Evolutionary conservation across 2,797 vertebrate genomes (phyloP), one percentile per base, ranked within the genome.

Genomic region (Anas capensis): DNA sequence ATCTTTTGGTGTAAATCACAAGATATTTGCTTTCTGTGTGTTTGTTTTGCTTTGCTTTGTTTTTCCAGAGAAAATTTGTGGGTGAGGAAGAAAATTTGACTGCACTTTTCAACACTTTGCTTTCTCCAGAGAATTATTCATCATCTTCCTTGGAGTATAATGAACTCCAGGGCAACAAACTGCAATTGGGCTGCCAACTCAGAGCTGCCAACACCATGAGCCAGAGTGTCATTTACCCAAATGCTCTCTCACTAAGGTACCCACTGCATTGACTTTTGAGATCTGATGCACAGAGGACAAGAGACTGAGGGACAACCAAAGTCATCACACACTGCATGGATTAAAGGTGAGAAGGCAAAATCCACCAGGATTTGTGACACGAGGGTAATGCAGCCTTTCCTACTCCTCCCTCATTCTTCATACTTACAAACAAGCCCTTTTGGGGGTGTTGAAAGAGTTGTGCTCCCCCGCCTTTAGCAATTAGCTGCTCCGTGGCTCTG

Each of bases 241-340:
- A 54, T 7, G 11, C 11, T 5, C 31, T 34, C 16, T 7, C 26
- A 26, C 4, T 2, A 18, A 2, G 8, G n/a, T 38, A 53, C n/a
- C 10, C 0, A 1, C n/a, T 33, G 24, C 33, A 31, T 19, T 8
- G 19, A 11, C 44, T 66, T 46, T 33, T 65, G 66, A 72, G 60
- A 60, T 14, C 38, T 38, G 46, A 31, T 0, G 3, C 20, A 20
- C 33, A 42, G 29, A 61, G 57, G 19, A 61, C 5, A 12, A n/a
- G 16, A 31, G 29, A 26, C 70, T 17, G 7, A 8, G 27, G 75
- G 56, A 49, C 7, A 27, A 42, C 36, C 21, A 76, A 64, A 27
- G 5, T 57, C 42, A 58, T 21, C 33, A 44, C 49, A 8, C 0
- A 1, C 7, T 36, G 17, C n/a, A 31, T 2, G 6, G 53, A 46